Conservation (phyloP, 2,113 vertebrate species). For the Rhinoderma darwinii region DNA sequence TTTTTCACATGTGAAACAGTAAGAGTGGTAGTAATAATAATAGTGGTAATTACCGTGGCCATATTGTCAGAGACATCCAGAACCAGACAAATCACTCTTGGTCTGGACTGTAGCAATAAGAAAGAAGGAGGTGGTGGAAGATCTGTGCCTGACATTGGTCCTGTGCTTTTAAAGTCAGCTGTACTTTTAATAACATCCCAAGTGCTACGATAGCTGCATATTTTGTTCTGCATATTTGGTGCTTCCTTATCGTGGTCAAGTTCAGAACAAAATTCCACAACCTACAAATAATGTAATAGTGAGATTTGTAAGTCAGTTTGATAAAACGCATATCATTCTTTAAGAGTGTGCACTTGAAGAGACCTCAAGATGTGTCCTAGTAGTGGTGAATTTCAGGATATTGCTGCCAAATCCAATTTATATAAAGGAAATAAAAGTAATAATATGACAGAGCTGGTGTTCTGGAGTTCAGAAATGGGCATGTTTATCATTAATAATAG, state of each 20-base stretch:
- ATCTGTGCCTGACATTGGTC: slow-evolving; percentile 21
- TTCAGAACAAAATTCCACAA: slow-evolving; percentile 71
- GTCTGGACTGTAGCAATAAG: slow-evolving; percentile 63
- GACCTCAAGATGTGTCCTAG: too few relatives aligned
- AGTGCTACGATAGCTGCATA: slow-evolving; percentile 69
- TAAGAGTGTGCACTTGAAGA: background rate
- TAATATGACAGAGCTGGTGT: too few relatives aligned
- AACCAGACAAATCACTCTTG: slow-evolving; percentile 70
- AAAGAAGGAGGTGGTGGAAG: slow-evolving; percentile 62
- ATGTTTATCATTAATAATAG: too few relatives aligned
- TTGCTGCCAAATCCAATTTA: too few relatives aligned
- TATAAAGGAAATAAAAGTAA: too few relatives aligned
- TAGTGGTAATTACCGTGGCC: slow-evolving; percentile 62
- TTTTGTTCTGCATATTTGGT: slow-evolving; percentile 72
- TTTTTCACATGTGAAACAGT: background rate
- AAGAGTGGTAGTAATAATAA: too few relatives aligned
- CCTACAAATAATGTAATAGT: slow-evolving; percentile 61
- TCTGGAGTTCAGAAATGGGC: too few relatives aligned
- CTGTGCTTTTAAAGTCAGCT: slow-evolving; percentile 64
- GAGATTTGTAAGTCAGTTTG: background rate
- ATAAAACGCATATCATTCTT: background rate
- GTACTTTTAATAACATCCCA: slow-evolving; percentile 71
- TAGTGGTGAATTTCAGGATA: too few relatives aligned
- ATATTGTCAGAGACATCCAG: slow-evolving; percentile 75
- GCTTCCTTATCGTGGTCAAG: slow-evolving; percentile 70